phyloP scores from a whole-genome alignment of 2,113 vertebrate genomes.

The Hippocampus abdominalis region DNA sequence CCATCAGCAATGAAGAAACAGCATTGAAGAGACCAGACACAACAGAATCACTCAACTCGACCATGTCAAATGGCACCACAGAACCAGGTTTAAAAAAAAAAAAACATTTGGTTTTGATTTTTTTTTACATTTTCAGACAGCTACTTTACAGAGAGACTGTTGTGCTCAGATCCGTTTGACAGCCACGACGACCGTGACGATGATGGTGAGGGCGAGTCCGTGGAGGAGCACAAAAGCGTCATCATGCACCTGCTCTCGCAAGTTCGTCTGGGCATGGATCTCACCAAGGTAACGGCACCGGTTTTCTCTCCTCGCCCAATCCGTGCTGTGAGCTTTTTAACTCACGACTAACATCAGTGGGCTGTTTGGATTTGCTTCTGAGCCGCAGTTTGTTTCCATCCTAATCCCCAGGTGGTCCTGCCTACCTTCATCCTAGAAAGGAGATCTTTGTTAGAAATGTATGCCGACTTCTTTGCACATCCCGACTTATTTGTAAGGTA shows the following conservation, averaged over 20 bases:
- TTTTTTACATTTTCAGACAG: background rate
- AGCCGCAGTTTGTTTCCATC: constrained; percentile 3
- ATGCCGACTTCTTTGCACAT: constrained; percentile 98
- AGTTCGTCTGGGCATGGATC: constrained; percentile 96
- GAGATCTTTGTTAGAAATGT: constrained; percentile 97
- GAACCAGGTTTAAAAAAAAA: constrained; percentile 79
- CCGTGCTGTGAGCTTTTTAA: constrained; percentile 1
- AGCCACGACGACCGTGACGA: constrained; percentile 91
- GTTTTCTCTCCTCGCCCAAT: background rate
- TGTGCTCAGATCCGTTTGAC: constrained; percentile 83
- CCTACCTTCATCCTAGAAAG: constrained; percentile 97
- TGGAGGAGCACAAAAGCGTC: constrained; percentile 98
- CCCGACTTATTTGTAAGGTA: constrained; percentile 98
- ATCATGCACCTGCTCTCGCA: constrained; percentile 98
- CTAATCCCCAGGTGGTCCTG: constrained; percentile 84
- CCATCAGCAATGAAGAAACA: constrained; percentile 79
- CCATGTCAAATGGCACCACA: constrained; percentile 95
- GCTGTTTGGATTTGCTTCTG: constrained; percentile 1
- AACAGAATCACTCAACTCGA: constrained; percentile 91
- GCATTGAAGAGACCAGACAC: constrained; percentile 89
- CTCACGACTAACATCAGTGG: background rate
- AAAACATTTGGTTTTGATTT: background rate
- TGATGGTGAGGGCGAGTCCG: constrained; percentile 88
- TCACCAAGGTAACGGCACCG: constrained; percentile 83
- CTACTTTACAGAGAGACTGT: background rate